These are phyloP conservation scores for Labrus mixtus DNA, from an alignment of 2,113 vertebrate genomes.

Conservation along the genomic window DNA sequence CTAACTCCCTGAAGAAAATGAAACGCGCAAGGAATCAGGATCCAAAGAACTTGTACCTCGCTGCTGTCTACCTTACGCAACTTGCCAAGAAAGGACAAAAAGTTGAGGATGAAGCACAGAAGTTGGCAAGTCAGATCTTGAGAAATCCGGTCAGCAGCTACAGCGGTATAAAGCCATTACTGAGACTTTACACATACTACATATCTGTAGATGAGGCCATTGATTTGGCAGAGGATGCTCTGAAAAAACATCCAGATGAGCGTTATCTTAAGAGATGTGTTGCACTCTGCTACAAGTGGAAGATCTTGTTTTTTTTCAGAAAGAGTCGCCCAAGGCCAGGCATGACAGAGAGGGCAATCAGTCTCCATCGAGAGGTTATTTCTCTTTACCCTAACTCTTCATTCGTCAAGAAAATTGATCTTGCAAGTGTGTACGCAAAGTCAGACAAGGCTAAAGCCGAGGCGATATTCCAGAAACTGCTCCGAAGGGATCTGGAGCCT, in stretches of 20 bases:
- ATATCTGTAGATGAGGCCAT: slow-evolving; percentile 62
- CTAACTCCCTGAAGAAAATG: slow-evolving; percentile 45
- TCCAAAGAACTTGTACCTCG: slow-evolving; percentile 59
- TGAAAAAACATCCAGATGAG: slow-evolving; percentile 54
- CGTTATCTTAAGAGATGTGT: slow-evolving; percentile 55
- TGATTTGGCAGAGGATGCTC: slow-evolving; percentile 55
- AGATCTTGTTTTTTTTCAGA: slow-evolving; percentile 2
- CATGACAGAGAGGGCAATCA: slow-evolving; percentile 43
- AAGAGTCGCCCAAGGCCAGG: neutral
- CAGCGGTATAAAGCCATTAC: slow-evolving; percentile 57
- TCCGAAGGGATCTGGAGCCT: slow-evolving; percentile 38
- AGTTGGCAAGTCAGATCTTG: slow-evolving; percentile 52
- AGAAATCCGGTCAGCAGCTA: slow-evolving; percentile 51
- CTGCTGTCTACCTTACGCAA: slow-evolving; percentile 43
- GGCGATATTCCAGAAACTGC: slow-evolving; percentile 45
- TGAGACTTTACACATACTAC: slow-evolving; percentile 36
- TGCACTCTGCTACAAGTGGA: slow-evolving; percentile 56
- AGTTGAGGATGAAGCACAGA: slow-evolving; percentile 24
- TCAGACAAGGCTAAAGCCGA: slow-evolving; percentile 3
- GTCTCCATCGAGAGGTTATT: slow-evolving; percentile 52
- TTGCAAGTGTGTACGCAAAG: slow-evolving; percentile 44
- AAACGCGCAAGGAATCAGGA: slow-evolving; percentile 50
- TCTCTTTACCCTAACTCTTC: slow-evolving; percentile 58
- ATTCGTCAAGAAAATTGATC: slow-evolving; percentile 7
- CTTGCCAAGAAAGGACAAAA: slow-evolving; percentile 2